Base-by-base conservation (phyloP, 2,113 vertebrate species). In the Microcebus jonahi region DNA sequence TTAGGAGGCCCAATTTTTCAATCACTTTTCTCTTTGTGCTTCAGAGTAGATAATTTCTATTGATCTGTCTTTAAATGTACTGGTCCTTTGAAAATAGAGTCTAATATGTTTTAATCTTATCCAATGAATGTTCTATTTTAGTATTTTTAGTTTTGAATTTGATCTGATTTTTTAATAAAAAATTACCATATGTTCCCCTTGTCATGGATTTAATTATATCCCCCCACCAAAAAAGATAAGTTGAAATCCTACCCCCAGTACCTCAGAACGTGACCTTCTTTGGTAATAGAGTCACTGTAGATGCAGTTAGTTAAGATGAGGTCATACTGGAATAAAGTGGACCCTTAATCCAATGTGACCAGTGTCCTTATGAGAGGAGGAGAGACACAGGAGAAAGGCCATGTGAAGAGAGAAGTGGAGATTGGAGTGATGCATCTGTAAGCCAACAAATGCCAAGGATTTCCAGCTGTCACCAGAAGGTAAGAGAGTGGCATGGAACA, bases 141-240 rank as follows among this genome's bases (percentile, higher is more conserved):
- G 12, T 50, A 76, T 88, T 88, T 92, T 92, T 50, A 76, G 45
- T 81, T 94, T 70, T 91, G 12, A 67, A 76, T 85, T 90, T 86
- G 17, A 92, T 63, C 34, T 76, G 76, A 13, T 86, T 70, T 91
- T 79, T 42, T 50, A 31, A 13, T 4, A 6, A 29, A 76, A 83
- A 57, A 12, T 88, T 91, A 82, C 25, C 8, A 8, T 12, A 53
- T 89, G 23, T 59, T 18, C 1, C 25, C 21, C 61, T 61, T 82
- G 17, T 31, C 67, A 45, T 36, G n/a, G 9, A 8, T 90, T 87
- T 29, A 83, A 71, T 57, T 77, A 73, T 5, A 9, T 27, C 15
- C 4, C 14, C 11, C 6, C 9, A 4, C 42, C 14, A 3, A 25
- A 76, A 55, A 75, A 76, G 17, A 57, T 31, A 25, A 2, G 4